Evolutionary conservation across 2,797 vertebrate genomes (phyloP).

Genomic region (Schizothorax lantsangensis): DNA sequence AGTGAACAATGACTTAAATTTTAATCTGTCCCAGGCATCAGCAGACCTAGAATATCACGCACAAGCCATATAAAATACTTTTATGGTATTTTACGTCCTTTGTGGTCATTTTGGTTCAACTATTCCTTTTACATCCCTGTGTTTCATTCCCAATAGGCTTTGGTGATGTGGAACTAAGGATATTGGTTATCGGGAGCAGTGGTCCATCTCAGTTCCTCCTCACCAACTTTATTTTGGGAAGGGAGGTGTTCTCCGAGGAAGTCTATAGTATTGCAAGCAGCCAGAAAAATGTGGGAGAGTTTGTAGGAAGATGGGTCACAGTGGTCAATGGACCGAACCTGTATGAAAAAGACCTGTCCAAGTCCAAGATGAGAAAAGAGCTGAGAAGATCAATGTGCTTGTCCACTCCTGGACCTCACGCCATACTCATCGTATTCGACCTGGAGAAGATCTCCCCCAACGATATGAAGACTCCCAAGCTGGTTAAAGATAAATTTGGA

Average conservation of each 20-base stretch:
- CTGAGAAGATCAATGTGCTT: constrained; percentile 77
- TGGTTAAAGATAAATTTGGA: constrained; percentile 74
- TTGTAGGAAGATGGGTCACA: constrained; percentile 71
- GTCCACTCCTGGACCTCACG: constrained; percentile 79
- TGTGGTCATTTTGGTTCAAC: too few relatives aligned
- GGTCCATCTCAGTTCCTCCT: constrained; percentile 74
- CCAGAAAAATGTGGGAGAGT: constrained; percentile 69
- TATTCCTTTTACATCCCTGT: not conserved
- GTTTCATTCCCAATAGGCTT: constrained; percentile 60
- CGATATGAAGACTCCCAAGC: constrained; percentile 68
- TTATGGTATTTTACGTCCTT: not conserved
- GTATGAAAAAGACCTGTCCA: constrained; percentile 74
- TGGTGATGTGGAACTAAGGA: constrained; percentile 69
- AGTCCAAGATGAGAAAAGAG: constrained; percentile 72
- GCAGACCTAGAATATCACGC: not conserved
- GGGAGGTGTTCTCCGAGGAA: constrained; percentile 70
- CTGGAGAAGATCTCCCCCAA: constrained; percentile 76
- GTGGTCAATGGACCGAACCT: constrained; percentile 77
- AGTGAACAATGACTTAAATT: not conserved
- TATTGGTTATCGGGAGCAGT: constrained; percentile 77
- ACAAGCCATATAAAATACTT: not conserved
- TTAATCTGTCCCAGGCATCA: not conserved
- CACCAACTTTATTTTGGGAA: constrained; percentile 76
- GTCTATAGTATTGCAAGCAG: constrained; percentile 66
- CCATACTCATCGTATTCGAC: constrained; percentile 78